Percentiles rank a stretch among this genome's conserved stretches.
Evolutionary conservation across 2,113 vertebrate species (phyloP).

Genomic region (Empidonax alnorum): DNA sequence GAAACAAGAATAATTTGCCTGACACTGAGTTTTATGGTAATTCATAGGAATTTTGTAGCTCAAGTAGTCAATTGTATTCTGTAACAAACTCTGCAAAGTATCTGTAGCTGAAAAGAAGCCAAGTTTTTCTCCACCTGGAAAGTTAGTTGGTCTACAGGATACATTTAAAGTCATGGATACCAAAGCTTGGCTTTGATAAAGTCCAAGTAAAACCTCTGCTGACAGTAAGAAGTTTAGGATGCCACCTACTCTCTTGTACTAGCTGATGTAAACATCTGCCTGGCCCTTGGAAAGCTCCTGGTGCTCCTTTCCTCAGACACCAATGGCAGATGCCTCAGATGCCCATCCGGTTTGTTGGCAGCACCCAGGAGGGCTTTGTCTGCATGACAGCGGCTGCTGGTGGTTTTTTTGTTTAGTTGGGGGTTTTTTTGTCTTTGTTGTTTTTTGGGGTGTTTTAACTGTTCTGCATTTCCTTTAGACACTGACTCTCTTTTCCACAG

Average conservation of each 20-base stretch:
- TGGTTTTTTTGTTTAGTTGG: not conserved
- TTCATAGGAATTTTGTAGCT: not conserved
- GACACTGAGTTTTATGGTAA: not conserved
- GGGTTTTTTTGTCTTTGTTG: not conserved
- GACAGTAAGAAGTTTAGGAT: not conserved
- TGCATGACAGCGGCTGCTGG: fast-evolving
- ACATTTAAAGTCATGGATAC: not conserved
- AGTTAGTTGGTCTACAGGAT: not conserved
- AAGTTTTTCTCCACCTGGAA: not conserved
- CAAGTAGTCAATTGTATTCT: not conserved
- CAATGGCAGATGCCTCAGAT: not conserved
- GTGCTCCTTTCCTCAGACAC: not conserved
- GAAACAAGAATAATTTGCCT: not conserved
- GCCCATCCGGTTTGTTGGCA: not conserved
- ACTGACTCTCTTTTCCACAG: not conserved
- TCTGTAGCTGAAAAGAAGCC: not conserved
- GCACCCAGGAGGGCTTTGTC: not conserved
- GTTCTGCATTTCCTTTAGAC: not conserved
- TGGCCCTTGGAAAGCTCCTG: not conserved
- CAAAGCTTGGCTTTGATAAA: not conserved
- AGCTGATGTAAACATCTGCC: not conserved
- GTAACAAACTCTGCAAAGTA: not conserved
- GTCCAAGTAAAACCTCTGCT: not conserved
- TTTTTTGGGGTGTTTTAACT: not conserved
- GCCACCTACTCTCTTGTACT: not conserved